A percentile compares a stretch with the other conserved stretches of the same genome.
Conservation (phyloP, 2,113 vertebrate genomes). For the Aspidoscelis tigris region DNA sequence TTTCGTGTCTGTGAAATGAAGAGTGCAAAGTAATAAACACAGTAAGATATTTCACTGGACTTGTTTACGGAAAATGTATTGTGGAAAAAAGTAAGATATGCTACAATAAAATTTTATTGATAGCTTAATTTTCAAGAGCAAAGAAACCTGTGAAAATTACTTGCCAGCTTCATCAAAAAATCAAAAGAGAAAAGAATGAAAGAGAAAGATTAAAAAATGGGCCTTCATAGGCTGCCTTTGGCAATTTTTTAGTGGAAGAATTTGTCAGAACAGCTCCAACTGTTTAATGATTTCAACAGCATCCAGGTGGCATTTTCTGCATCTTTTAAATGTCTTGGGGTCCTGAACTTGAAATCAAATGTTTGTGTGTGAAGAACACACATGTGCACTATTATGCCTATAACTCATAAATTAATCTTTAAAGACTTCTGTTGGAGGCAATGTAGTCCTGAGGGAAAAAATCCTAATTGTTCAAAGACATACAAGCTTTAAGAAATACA, state of each 20-base stretch:
- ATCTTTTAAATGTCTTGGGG: not conserved
- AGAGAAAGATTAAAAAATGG: slow-evolving; percentile 2
- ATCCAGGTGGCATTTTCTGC: slow-evolving; percentile 20
- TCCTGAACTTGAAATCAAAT: not conserved
- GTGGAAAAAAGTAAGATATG: slow-evolving; percentile 66
- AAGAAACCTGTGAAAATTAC: slow-evolving; percentile 51
- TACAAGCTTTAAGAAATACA: not conserved
- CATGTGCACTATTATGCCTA: not conserved
- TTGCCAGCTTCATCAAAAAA: slow-evolving; percentile 16
- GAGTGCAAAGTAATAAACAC: not conserved
- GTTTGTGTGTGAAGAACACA: not conserved
- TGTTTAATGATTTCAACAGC: slow-evolving; percentile 58
- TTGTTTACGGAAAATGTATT: slow-evolving; percentile 55
- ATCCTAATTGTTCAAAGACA: not conserved
- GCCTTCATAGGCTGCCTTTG: slow-evolving; percentile 54
- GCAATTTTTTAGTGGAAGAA: slow-evolving; percentile 62
- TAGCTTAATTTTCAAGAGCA: slow-evolving; percentile 61
- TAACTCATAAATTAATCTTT: not conserved
- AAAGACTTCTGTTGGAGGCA: not conserved
- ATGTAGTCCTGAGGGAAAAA: not conserved
- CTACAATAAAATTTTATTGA: slow-evolving; percentile 65
- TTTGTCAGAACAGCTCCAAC: slow-evolving; percentile 53
- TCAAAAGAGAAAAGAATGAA: too few relatives aligned
- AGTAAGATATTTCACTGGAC: slow-evolving; percentile 4
- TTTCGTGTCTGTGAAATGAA: not conserved